phyloP scores from a whole-genome alignment of 2,113 vertebrate genomes.

The Nothocercus nigrocapillus region DNA sequence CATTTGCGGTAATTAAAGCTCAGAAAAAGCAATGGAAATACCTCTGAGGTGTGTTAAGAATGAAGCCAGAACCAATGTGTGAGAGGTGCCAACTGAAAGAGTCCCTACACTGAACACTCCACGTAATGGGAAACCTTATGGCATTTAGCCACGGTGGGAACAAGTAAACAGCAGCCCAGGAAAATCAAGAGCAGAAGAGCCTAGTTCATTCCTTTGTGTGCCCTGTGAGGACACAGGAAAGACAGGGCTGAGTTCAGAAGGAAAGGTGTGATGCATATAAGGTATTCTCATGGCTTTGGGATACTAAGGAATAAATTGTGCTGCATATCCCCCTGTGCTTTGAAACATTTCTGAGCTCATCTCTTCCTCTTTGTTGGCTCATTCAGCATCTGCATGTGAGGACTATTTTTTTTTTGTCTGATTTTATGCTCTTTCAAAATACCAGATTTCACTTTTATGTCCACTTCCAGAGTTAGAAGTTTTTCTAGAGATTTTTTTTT shows the following conservation, averaged over 20 bases:
- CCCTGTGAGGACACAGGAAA: rapidly evolving
- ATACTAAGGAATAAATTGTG: neutral
- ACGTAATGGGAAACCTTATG: neutral
- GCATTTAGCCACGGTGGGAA: neutral
- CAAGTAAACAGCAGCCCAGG: neutral
- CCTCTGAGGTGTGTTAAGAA: slow-evolving; percentile 39
- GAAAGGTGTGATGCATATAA: neutral
- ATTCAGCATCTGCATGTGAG: neutral
- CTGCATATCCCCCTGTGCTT: neutral
- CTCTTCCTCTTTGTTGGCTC: neutral
- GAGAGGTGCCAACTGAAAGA: slow-evolving; percentile 34
- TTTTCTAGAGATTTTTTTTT: neutral
- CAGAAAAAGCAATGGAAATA: slow-evolving; percentile 49
- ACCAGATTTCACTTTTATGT: neutral
- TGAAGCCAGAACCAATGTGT: slow-evolving; percentile 11
- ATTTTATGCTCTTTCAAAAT: neutral
- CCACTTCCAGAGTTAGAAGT: neutral
- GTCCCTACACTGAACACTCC: rapidly evolving
- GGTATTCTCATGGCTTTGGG: neutral
- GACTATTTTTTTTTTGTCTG: neutral
- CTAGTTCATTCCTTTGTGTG: neutral
- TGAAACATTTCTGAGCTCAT: neutral
- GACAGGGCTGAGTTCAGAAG: neutral
- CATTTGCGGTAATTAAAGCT: slow-evolving; percentile 34
- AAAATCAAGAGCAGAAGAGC: neutral